Evolutionary conservation across 2,797 vertebrate genomes (phyloP), one percentile per base, ranked within the genome.

Genomic region (Centropyge bicolor): DNA sequence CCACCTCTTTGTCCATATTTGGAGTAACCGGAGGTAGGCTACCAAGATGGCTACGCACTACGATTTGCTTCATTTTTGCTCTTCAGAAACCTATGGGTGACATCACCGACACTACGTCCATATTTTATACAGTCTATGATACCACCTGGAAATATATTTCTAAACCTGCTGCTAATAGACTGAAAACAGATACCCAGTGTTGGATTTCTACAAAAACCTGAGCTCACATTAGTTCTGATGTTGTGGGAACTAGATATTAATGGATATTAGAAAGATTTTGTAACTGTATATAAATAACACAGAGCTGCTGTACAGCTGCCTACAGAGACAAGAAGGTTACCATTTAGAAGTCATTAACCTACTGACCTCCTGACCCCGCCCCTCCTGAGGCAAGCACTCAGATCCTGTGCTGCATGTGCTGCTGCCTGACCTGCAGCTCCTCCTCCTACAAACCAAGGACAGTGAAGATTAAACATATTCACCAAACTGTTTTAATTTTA

Each of bases 401-500:
- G 54, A 24, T 59, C 11, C 46, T 62, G 45, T 19, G 10, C n/a
- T 77, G 24, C 11, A 22, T 56, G 49, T 65, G 48, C 56, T 75
- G 22, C 63, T 54, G 36, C 41, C 46, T 22, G 16, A 16, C 46
- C 45, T 73, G 35, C 69, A 81, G 35, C 70, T 64, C 70, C 10
- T 69, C 31, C 61, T 66, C 41, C 43, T 3, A 22, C 16, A 24
- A 66, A 14, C 49, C 20, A 62, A 48, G 46, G 19, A 67, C 4
- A 24, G 56, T 4, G 3, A 35, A 66, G 36, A 49, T 62, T 54
- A 52, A 51, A 71, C 68, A 63, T 16, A 67, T 72, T 71, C 75
- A 81, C 75, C 70, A 55, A 36, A 65, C 40, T n/a, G 43, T 59
- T 55, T 27, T 70, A 13, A 41, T 69, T 69, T 54, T 31, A 45